Conservation (phyloP, 2,888 invertebrate genomes). For the Phaonia tiefii region DNA sequence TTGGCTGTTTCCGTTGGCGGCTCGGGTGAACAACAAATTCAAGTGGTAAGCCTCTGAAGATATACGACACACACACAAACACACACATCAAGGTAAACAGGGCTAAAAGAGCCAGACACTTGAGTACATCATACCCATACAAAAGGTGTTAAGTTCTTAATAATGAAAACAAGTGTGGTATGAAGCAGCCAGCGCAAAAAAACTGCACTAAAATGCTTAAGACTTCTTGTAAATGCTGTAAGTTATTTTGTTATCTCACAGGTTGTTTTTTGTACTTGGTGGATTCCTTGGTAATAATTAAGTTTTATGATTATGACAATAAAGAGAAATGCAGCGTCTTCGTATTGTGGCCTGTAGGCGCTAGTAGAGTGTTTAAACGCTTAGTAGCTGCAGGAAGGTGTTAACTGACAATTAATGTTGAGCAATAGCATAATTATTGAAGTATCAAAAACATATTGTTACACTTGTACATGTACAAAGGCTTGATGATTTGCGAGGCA, state of each 20-base stretch:
- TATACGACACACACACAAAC: conserved; percentile 50
- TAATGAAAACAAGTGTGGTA: conserved; percentile 61
- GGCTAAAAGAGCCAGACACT: conserved; percentile 60
- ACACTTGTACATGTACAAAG: no score
- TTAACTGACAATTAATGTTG: conserved; percentile 50
- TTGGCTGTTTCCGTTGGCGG: conserved; percentile 33
- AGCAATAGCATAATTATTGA: conserved; percentile 46
- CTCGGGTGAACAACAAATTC: conserved; percentile 25
- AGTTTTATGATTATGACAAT: conserved; percentile 64
- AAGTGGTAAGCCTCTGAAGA: conserved; percentile 60
- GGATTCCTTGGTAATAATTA: conserved; percentile 62
- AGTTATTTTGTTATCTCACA: conserved; percentile 59
- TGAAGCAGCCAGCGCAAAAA: conserved; percentile 54
- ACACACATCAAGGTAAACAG: conserved; percentile 51
- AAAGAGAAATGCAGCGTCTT: conserved; percentile 32
- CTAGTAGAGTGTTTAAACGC: neutral
- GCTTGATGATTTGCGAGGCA: neutral
- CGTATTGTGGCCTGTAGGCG: neutral
- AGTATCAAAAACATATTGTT: neutral
- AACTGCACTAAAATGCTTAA: conserved; percentile 40
- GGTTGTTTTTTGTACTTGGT: conserved; percentile 31
- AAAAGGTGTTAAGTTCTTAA: conserved; percentile 71
- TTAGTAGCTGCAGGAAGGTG: conserved; percentile 47
- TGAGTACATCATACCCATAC: conserved; percentile 36
- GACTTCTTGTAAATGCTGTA: conserved; percentile 31